These are phyloP conservation scores for Eueremaeus valkanovi DNA, from an alignment of 2,888 invertebrate genomes.

Conservation along the genomic window DNA sequence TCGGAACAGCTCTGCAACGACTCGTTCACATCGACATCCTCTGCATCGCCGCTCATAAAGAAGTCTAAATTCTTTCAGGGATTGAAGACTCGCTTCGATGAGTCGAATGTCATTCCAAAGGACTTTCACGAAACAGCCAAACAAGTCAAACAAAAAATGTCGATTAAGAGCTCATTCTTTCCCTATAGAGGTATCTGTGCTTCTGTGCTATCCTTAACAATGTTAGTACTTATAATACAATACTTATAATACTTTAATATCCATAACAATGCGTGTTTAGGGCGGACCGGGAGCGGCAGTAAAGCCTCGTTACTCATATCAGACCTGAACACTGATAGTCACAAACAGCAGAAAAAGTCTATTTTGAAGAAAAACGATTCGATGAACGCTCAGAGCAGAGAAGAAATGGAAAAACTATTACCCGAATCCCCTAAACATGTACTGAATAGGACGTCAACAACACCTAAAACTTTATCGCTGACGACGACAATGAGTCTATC, in stretches of 20 bases:
- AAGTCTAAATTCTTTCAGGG: slow-evolving; percentile 47
- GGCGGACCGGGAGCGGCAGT: slow-evolving; percentile 8
- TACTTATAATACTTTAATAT: neutral
- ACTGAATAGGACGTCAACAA: neutral
- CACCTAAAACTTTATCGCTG: neutral
- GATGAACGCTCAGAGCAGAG: neutral
- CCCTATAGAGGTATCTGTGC: neutral
- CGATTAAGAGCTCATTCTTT: neutral
- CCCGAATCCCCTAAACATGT: neutral
- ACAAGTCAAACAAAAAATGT: slow-evolving; percentile 7
- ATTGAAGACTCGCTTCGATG: slow-evolving; percentile 47
- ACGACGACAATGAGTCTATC: slow-evolving; percentile 6
- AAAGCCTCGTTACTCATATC: slow-evolving; percentile 20
- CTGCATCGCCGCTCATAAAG: slow-evolving; percentile 40
- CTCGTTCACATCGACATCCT: slow-evolving; percentile 32
- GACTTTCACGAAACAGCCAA: neutral
- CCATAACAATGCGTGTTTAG: neutral
- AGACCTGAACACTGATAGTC: slow-evolving; percentile 1
- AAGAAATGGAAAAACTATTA: slow-evolving; percentile 18
- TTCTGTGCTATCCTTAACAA: too few species aligned
- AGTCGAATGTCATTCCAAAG: slow-evolving; percentile 4
- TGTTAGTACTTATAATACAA: too few species aligned
- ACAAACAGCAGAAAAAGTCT: neutral
- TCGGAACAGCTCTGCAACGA: slow-evolving; percentile 42
- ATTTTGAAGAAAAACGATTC: slow-evolving; percentile 30